Evolutionary conservation across 2,113 vertebrate species (phyloP), one percentile per base, ranked within the genome.

Genomic region (Takifugu flavidus): DNA sequence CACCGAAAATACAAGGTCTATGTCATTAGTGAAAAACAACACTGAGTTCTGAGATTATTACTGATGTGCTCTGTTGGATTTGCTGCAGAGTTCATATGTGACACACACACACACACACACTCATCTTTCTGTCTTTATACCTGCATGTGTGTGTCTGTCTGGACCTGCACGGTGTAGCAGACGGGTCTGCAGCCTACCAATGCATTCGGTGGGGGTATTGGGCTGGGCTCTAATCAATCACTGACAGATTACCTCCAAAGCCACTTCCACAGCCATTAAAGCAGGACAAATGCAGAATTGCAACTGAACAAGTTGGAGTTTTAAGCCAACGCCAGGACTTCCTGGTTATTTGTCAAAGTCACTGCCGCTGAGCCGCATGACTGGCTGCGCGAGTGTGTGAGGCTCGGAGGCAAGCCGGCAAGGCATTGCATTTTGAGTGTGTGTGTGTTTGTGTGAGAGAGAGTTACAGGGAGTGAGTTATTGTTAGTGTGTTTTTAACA

Each of bases 331-430:
- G 94, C 91, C 94, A 91, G 91, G 93, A 96, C 95, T 96, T 96
- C 95, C 95, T 93, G 94, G 94, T 95, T 98, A 96, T 96, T 96
- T 98, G 96, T 98, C 95, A 98, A 96, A 95, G 95, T 98, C 95
- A 95, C 91, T 89, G 92, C 90, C 88, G 91, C 93, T 94, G 94
- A 95, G 94, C 92, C 91, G 94, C 94, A 94, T 93, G 93, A 93
- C 91, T 94, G 91, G 89, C 91, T 90, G 91, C 84, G 87, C 82
- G 86, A 93, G 94, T 91, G 93, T 92, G 82, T 59, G 65, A 46
- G 65, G 57, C 70, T 93, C 70, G 14, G 71, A 69, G 75, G 71
- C 63, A 88, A 90, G 91, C 89, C 25, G 62, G 70, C 78, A 65
- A 49, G 62, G 42, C 67, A 25, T 56, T 65, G 5, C 62, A 26